Percentiles rank a stretch among this genome's conserved stretches.
Conservation (phyloP, 2,797 vertebrate species). For the Sebastes minor region DNA sequence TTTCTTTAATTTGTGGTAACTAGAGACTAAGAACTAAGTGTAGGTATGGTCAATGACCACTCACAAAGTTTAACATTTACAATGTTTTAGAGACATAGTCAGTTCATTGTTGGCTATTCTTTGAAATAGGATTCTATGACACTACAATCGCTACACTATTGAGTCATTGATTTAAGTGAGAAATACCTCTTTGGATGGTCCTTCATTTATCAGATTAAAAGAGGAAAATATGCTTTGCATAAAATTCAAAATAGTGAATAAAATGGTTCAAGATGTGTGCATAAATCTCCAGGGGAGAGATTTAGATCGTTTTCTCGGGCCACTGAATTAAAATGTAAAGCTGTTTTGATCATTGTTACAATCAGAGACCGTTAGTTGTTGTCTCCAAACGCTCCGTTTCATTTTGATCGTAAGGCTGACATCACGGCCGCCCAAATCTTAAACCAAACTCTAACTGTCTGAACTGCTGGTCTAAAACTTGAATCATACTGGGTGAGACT, state of each 20-base stretch:
- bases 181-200: background rate
- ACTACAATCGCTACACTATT: background rate
- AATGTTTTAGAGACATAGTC: background rate
- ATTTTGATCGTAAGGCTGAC: background rate
- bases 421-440: rapidly evolving
- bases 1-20: too few species aligned
- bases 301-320: background rate
- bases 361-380: background rate
- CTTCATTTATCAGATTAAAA: background rate
- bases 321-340: background rate
- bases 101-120: background rate
- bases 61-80: background rate
- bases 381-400: background rate
- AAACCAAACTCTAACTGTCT: too few species aligned
- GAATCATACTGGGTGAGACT: background rate
- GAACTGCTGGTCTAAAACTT: background rate
- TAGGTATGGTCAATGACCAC: background rate
- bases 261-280: background rate
- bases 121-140: background rate
- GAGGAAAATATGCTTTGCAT: background rate
- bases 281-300: too few species aligned
- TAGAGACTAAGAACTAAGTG: background rate
- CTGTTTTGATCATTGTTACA: background rate
- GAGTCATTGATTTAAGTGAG: background rate
- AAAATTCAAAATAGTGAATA: background rate